phyloP scores from a whole-genome alignment of 2,797 vertebrate species.

The Enteromius afrohamiltoni region DNA sequence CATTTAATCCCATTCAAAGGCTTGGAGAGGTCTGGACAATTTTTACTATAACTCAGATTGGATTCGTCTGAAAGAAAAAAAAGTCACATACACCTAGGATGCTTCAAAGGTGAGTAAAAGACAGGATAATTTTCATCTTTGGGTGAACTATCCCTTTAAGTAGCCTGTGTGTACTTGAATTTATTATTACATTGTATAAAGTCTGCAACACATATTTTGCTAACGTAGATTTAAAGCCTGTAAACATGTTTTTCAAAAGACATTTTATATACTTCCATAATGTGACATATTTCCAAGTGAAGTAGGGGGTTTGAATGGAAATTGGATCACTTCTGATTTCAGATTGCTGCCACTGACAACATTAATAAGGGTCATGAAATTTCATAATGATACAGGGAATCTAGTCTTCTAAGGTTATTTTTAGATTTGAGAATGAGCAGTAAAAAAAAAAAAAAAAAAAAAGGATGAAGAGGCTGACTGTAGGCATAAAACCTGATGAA shows the following conservation, averaged over 20 bases:
- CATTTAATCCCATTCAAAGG: too few relatives aligned
- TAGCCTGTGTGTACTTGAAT: too few relatives aligned
- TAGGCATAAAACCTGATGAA: not conserved
- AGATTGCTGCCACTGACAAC: constrained; percentile 5
- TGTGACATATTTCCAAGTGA: not conserved
- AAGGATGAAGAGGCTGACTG: constrained; percentile 15
- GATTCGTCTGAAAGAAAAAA: too few relatives aligned
- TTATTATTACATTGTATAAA: too few relatives aligned
- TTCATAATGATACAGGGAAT: constrained; percentile 37
- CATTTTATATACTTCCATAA: not conserved
- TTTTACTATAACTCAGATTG: too few relatives aligned
- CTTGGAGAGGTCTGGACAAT: too few relatives aligned
- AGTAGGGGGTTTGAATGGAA: not conserved
- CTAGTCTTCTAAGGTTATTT: constrained; percentile 53
- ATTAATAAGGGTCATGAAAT: not conserved
- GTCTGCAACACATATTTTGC: too few relatives aligned
- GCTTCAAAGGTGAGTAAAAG: too few relatives aligned
- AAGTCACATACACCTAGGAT: too few relatives aligned
- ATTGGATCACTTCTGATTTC: not conserved
- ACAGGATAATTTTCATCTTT: too few relatives aligned
- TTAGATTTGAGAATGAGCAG: constrained; percentile 39
- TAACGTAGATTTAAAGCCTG: too few relatives aligned
- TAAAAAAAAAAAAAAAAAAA: constrained; percentile 41
- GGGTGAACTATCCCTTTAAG: too few relatives aligned
- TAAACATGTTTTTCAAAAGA: not conserved